phyloP scores from a whole-genome alignment of 2,797 vertebrate species.

The Sternotherus odoratus region DNA sequence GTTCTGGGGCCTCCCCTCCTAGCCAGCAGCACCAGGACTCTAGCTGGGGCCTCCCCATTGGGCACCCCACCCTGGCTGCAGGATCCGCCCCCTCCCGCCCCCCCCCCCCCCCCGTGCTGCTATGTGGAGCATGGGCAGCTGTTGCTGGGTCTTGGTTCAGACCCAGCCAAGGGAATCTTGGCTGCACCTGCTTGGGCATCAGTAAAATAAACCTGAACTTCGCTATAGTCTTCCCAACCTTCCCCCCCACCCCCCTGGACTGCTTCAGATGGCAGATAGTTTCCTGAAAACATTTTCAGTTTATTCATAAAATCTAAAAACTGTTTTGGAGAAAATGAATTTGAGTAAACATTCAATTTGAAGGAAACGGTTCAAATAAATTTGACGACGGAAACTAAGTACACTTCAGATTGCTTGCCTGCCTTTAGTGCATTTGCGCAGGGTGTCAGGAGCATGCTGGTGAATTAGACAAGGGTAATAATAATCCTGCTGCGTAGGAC shows the following conservation, averaged over 20 bases:
- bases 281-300: too few relatives aligned
- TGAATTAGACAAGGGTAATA: neutral
- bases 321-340: neutral
- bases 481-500: neutral
- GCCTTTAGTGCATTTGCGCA: neutral
- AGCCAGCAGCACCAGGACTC: neutral
- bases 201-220: neutral
- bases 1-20: neutral
- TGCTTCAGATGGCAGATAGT: accelerated
- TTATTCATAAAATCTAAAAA: neutral
- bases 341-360: neutral
- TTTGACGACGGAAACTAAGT: neutral
- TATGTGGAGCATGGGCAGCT: neutral
- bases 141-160: neutral
- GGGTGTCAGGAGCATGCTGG: neutral
- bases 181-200: neutral
- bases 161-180: neutral
- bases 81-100: too few relatives aligned
- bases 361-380: neutral
- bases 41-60: neutral
- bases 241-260: neutral
- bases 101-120: neutral
- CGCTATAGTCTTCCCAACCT: too few relatives aligned
- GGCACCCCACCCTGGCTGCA: neutral
- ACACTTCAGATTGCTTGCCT: neutral